Conservation (phyloP, 2,888 invertebrate species). For the Cancer borealis region DNA sequence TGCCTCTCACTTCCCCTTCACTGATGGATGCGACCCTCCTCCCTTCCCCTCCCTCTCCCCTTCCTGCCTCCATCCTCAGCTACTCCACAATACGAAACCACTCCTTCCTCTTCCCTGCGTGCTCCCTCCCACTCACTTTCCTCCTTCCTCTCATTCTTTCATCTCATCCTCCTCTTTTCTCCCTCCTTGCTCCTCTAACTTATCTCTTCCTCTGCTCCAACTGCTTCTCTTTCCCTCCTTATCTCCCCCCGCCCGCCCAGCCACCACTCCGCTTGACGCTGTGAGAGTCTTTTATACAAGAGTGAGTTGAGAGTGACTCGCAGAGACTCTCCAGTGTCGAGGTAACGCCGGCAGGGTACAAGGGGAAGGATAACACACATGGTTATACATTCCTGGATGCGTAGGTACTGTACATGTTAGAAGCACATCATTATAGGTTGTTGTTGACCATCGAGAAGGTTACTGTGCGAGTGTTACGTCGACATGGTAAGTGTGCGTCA, state of each 20-base stretch:
- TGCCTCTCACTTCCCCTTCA: constrained; percentile 21
- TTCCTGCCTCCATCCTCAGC: not conserved
- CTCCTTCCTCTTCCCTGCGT: not conserved
- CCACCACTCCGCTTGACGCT: not conserved
- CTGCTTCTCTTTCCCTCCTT: not conserved
- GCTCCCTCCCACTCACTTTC: constrained; percentile 21
- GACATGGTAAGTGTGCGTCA: not conserved
- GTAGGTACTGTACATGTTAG: too few species aligned
- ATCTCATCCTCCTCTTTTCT: constrained; percentile 27
- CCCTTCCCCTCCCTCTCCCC: not conserved
- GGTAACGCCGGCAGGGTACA: not conserved
- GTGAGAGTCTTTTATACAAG: constrained; percentile 31
- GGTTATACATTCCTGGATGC: not conserved
- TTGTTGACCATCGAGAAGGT: not conserved
- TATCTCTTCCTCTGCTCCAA: not conserved
- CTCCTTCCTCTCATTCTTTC: not conserved
- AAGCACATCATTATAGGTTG: not conserved
- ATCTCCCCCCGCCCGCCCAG: not conserved
- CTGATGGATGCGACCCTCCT: not conserved
- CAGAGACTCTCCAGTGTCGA: not conserved
- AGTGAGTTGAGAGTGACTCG: constrained; percentile 1
- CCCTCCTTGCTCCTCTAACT: constrained; percentile 16
- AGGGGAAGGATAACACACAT: not conserved
- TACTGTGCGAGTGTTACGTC: not conserved
- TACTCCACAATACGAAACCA: not conserved